Evolutionary conservation across 2,888 invertebrate genomes (phyloP).

Genomic region (Idaea dimidiata): DNA sequence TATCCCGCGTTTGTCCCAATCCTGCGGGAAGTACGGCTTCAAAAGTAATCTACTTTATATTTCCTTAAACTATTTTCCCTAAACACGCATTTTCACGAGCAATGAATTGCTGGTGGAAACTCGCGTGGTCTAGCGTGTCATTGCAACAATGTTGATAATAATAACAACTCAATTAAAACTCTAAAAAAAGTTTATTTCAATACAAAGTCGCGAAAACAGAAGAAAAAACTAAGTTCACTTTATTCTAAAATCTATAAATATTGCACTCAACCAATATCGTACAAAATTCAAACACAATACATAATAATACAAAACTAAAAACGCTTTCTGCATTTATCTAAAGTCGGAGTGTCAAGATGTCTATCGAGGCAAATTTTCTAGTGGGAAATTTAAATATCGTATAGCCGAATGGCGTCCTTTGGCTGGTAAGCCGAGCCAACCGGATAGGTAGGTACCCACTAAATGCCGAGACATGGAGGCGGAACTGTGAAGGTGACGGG

Average conservation of each 20-base stretch:
- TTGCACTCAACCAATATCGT: not conserved
- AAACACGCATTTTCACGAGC: too few species aligned
- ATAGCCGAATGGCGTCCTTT: constrained; percentile 17
- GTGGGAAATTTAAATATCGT: constrained; percentile 45
- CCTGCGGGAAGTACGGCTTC: too few species aligned
- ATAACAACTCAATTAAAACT: too few species aligned
- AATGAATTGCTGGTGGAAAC: too few species aligned
- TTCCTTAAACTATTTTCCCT: too few species aligned
- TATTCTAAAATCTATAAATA: not conserved
- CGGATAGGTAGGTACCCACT: constrained; percentile 40
- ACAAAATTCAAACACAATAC: constrained; percentile 17
- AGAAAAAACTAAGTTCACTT: too few species aligned
- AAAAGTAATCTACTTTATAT: too few species aligned
- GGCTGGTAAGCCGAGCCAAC: constrained; percentile 20
- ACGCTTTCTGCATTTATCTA: constrained; percentile 25
- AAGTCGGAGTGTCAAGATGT: constrained; percentile 33
- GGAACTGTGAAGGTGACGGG: constrained; percentile 26
- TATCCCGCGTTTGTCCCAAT: too few species aligned
- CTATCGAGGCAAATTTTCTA: constrained; percentile 34
- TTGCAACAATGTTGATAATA: too few species aligned
- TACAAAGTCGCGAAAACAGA: too few species aligned
- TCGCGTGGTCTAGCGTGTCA: too few species aligned
- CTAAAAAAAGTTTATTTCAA: too few species aligned
- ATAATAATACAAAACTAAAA: constrained; percentile 18
- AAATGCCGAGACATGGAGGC: constrained; percentile 47